These are phyloP conservation scores for Exocentrus adspersus DNA, from an alignment of 2,888 invertebrate genomes.

Conservation along the genomic window DNA sequence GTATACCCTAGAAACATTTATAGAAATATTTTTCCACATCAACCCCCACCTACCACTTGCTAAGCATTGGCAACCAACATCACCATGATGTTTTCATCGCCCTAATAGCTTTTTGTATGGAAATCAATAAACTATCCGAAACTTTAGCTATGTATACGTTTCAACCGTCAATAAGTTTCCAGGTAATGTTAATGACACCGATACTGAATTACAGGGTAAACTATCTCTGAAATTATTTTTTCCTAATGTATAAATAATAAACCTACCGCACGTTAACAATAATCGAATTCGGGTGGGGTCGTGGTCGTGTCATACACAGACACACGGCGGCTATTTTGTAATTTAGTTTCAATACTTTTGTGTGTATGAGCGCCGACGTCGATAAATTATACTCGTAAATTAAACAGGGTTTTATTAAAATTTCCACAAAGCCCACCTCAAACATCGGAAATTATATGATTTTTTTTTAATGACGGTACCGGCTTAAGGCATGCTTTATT, in stretches of 20 bases:
- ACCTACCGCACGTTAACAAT: background rate
- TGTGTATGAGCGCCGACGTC: background rate
- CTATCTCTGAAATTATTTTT: conserved; percentile 2
- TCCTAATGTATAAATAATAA: conserved; percentile 8
- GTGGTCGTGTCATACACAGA: background rate
- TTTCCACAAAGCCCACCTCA: background rate
- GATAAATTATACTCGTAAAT: background rate
- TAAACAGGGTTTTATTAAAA: background rate
- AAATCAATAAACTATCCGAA: conserved; percentile 9
- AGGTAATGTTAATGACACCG: conserved; percentile 18
- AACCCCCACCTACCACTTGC: too few species aligned
- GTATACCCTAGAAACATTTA: too few species aligned
- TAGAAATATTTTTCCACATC: too few species aligned
- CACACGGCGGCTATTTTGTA: conserved; percentile 8
- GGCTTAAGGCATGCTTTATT: too few species aligned
- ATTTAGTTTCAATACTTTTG: background rate
- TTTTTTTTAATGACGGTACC: too few species aligned
- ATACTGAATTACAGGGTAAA: too few species aligned
- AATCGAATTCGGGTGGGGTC: background rate
- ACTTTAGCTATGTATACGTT: background rate
- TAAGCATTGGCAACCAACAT: background rate
- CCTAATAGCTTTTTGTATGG: too few species aligned
- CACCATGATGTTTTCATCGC: background rate
- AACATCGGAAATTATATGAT: background rate
- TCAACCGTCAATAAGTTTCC: background rate